phyloP scores from a whole-genome alignment of 2,113 vertebrate species.

The Hyla sarda region DNA sequence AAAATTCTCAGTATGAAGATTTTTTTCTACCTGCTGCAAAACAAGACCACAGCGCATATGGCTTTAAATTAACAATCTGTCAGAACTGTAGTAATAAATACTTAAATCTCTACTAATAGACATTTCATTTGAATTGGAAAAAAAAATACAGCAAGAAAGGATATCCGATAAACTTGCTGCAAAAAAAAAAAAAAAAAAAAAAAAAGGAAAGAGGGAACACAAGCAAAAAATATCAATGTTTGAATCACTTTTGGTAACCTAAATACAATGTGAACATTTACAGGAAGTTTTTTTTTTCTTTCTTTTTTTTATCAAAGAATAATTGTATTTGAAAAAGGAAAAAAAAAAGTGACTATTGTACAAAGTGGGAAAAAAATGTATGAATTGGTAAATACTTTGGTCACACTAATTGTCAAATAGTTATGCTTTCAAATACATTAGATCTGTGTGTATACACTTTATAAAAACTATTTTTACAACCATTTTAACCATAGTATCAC shows the following conservation, averaged over 20 bases:
- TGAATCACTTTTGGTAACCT: conserved; percentile 78
- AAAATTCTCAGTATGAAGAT: conserved; percentile 66
- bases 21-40: conserved; percentile 73
- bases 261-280: conserved; percentile 70
- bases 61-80: conserved; percentile 81
- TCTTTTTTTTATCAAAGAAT: conserved; percentile 63
- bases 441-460: conserved; percentile 89
- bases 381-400: conserved; percentile 85
- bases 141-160: conserved; percentile 78
- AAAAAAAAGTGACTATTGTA: conserved; percentile 74
- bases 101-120: conserved; percentile 86
- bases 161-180: conserved; percentile 76
- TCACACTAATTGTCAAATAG: conserved; percentile 85
- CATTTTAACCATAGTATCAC: conserved; percentile 93
- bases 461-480: conserved; percentile 99
- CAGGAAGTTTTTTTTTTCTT: conserved; percentile 73
- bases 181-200: conserved; percentile 71
- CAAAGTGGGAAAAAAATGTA: conserved; percentile 77
- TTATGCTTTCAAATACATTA: conserved; percentile 84
- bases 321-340: conserved; percentile 68
- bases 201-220: neutral
- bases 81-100: conserved; percentile 87
- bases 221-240: conserved; percentile 77
- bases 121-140: conserved; percentile 79
- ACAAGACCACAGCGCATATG: conserved; percentile 77